phyloP scores from a whole-genome alignment of 1,140 invertebrate species.

The Antheraea pernyi region DNA sequence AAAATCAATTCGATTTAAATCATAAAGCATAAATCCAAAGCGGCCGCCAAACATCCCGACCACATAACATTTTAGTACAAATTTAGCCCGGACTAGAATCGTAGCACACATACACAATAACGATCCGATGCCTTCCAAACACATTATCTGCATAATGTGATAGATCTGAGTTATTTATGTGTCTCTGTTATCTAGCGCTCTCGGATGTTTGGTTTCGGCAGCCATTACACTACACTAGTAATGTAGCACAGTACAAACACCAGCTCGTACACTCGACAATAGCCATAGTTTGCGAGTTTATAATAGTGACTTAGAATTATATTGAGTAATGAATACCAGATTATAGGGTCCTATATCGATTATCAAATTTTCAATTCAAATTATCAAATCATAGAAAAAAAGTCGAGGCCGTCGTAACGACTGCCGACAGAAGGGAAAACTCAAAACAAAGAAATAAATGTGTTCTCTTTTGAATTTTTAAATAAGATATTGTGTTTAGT shows the following conservation, averaged over 20 bases:
- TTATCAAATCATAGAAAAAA: no score
- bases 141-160: conserved; percentile 1
- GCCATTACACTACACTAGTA: not conserved
- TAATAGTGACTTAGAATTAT: no score
- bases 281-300: no score
- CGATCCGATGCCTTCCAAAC: not conserved
- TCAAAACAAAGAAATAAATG: no score
- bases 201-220: not conserved
- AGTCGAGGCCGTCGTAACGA: no score
- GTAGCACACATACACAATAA: not conserved
- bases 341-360: no score
- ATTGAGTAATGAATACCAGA: no score
- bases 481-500: no score
- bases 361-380: no score
- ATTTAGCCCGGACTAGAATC: not conserved
- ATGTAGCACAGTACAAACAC: not conserved
- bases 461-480: no score
- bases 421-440: no score
- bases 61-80: not conserved
- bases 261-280: not conserved
- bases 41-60: not conserved
- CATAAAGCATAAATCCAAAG: not conserved
- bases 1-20: not conserved
- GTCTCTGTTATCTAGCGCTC: not conserved
- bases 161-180: conserved; percentile 1